Conservation (phyloP, 2,797 vertebrate genomes). For the Ambastaia sidthimunki region DNA sequence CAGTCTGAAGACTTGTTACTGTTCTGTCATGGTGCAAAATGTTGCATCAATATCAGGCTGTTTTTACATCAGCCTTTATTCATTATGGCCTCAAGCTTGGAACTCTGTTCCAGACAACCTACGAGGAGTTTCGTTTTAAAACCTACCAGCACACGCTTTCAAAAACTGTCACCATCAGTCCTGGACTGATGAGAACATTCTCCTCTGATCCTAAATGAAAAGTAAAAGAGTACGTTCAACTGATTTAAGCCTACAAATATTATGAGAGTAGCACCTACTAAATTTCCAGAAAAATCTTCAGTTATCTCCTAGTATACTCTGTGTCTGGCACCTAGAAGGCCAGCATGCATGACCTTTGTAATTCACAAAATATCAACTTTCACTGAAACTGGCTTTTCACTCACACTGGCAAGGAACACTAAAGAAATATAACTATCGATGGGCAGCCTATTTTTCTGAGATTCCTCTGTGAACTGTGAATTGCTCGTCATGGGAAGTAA, state of each 20-base stretch:
- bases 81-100: background rate
- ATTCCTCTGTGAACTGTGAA: background rate
- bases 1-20: background rate
- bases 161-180: background rate
- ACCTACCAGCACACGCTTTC: background rate
- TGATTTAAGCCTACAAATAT: background rate
- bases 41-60: background rate
- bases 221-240: background rate
- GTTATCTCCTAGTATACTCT: background rate
- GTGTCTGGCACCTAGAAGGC: background rate
- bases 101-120: background rate
- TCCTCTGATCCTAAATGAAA: background rate
- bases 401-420: background rate
- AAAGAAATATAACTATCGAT: background rate
- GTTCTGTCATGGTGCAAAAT: background rate
- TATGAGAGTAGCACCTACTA: background rate
- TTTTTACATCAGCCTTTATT: conserved; percentile 1
- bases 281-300: background rate
- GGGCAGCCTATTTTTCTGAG: background rate
- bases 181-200: background rate
- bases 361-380: background rate
- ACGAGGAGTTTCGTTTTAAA: background rate
- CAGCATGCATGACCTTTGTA: background rate
- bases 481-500: background rate
- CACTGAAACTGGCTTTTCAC: background rate